These are phyloP conservation scores for Brassicogethes aeneus DNA, from an alignment of 2,888 invertebrate genomes.

Conservation along the genomic window DNA sequence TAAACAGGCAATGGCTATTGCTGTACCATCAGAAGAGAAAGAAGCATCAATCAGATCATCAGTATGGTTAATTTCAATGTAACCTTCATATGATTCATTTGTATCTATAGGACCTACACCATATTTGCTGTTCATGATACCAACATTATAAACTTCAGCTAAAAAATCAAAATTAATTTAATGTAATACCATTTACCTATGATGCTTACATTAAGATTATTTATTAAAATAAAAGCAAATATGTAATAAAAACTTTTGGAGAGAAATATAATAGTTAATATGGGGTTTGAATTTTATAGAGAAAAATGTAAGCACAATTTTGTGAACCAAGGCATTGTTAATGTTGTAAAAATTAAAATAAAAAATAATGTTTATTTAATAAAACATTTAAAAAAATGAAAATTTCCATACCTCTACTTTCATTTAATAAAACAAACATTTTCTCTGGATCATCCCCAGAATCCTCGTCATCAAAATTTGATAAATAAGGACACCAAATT, in stretches of 20 bases:
- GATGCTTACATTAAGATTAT: constrained; percentile 2
- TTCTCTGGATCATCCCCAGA: constrained; percentile 65
- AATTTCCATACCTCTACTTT: too few relatives aligned
- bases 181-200: too few relatives aligned
- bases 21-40: constrained; percentile 91
- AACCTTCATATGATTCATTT: constrained; percentile 40
- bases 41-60: constrained; percentile 73
- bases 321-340: too few relatives aligned
- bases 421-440: constrained; percentile 73
- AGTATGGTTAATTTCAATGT: constrained; percentile 49
- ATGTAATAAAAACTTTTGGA: neutral
- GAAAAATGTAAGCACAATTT: too few relatives aligned
- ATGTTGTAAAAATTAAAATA: too few relatives aligned
- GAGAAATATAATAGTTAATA: too few relatives aligned
- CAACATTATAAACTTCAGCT: constrained; percentile 50
- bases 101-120: constrained; percentile 39
- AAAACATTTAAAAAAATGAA: too few relatives aligned
- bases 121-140: constrained; percentile 39
- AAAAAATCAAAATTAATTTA: constrained; percentile 21
- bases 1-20: constrained; percentile 79
- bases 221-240: constrained; percentile 3
- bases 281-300: too few relatives aligned
- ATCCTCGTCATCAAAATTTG: constrained; percentile 53
- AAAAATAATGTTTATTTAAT: too few relatives aligned
- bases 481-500: constrained; percentile 91